phyloP scores from a whole-genome alignment of 1,140 invertebrate genomes.

The Dreissena rostriformis region DNA sequence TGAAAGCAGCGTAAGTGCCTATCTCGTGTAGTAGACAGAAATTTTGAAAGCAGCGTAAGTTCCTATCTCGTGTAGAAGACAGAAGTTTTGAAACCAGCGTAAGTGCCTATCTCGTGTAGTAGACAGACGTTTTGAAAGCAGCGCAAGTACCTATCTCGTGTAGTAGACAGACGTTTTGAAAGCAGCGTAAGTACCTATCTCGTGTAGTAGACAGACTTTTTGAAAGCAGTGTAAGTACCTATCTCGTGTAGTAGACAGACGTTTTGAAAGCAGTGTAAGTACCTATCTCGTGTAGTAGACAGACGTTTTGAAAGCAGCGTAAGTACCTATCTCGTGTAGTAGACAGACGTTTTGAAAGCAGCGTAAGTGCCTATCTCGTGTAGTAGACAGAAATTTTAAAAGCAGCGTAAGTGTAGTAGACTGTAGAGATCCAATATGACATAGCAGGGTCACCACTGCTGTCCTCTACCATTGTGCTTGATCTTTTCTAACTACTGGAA shows the following conservation, averaged over 20 bases:
- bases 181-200: conserved; percentile 58
- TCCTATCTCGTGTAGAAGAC: not conserved
- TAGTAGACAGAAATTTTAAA: conserved; percentile 32
- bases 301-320: conserved; percentile 60
- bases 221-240: conserved; percentile 61
- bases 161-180: conserved; percentile 33
- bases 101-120: not conserved
- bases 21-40: not conserved
- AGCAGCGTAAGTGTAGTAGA: conserved; percentile 57
- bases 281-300: not conserved
- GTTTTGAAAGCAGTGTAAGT: conserved; percentile 62
- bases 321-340: not conserved
- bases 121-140: conserved; percentile 52
- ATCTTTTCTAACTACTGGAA: no score
- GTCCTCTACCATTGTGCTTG: no score
- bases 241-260: not conserved
- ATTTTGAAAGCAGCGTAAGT: conserved; percentile 62
- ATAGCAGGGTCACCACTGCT: no score
- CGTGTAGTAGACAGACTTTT: not conserved
- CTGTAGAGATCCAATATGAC: no score
- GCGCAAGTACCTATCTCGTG: conserved; percentile 45
- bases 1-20: conserved; percentile 61
- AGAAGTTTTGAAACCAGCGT: conserved; percentile 60
- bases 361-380: conserved; percentile 47
- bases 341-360: conserved; percentile 52